These are phyloP conservation scores for Blera fallax DNA, from an alignment of 2,888 invertebrate genomes.

Conservation along the genomic window DNA sequence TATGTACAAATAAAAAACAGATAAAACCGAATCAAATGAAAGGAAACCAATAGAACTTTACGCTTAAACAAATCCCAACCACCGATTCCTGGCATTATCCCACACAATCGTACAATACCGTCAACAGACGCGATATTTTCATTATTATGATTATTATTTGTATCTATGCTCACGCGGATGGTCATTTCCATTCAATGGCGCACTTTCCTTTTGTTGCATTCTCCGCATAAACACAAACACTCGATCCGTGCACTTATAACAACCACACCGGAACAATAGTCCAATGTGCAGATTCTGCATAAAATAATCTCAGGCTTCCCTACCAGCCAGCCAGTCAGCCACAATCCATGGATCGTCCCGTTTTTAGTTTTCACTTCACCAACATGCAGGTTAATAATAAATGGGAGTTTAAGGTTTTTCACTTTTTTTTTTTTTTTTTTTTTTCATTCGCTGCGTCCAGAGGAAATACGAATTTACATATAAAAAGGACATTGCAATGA, in stretches of 20 bases:
- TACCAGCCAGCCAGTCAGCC: neutral
- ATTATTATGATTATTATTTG: constrained; percentile 48
- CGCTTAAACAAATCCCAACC: constrained; percentile 17
- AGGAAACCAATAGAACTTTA: constrained; percentile 3
- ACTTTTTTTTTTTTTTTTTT: neutral
- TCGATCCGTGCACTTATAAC: neutral
- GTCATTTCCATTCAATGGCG: constrained; percentile 9
- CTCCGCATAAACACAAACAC: constrained; percentile 12
- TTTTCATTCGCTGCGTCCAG: neutral
- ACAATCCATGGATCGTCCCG: neutral
- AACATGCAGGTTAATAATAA: constrained; percentile 47
- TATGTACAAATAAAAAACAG: neutral
- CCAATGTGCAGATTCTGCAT: constrained; percentile 9
- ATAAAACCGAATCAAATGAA: constrained; percentile 24
- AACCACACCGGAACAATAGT: constrained; percentile 1
- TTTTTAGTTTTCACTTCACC: constrained; percentile 28
- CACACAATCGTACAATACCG: neutral
- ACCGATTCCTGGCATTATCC: neutral
- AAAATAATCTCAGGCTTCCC: neutral
- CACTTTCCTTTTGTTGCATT: constrained; percentile 13
- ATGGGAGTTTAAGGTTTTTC: constrained; percentile 25
- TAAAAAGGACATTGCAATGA: constrained; percentile 28
- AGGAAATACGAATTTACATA: constrained; percentile 35
- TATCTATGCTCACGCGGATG: constrained; percentile 11
- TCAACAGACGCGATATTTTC: constrained; percentile 41